Evolutionary conservation across 2,113 vertebrate species (phyloP).

Genomic region (Sebastes schlegelii): DNA sequence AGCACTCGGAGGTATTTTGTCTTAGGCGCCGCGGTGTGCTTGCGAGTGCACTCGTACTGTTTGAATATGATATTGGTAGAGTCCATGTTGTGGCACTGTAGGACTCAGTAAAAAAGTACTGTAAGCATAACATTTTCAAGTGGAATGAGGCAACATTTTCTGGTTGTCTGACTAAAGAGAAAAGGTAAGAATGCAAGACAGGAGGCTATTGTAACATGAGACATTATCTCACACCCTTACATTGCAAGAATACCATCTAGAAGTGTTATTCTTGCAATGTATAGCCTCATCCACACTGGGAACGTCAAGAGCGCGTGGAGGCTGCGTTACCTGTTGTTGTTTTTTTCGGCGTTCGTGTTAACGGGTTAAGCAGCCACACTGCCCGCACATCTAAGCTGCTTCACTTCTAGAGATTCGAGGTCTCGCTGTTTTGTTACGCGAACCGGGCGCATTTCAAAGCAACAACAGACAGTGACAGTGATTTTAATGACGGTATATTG

Average conservation of each 20-base stretch:
- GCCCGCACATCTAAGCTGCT: no score
- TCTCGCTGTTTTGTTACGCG: no score
- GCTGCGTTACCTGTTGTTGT: no score
- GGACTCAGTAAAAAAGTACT: conserved; percentile 27
- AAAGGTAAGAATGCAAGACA: conserved; percentile 18
- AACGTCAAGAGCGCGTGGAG: no score
- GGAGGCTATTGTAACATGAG: background rate
- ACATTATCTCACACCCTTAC: background rate
- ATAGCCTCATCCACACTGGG: no score
- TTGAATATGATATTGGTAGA: conserved; percentile 48
- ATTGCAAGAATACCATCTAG: background rate
- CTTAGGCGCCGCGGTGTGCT: conserved; percentile 39
- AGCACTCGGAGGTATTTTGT: conserved; percentile 60
- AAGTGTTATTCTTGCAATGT: no score
- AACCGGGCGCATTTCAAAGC: no score
- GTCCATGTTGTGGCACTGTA: conserved; percentile 21
- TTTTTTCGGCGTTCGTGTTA: no score
- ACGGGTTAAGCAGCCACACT: no score
- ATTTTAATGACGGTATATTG: no score
- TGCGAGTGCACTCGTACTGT: conserved; percentile 31
- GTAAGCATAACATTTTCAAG: conserved; percentile 18
- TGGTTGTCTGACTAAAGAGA: conserved; percentile 15
- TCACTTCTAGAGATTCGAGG: no score
- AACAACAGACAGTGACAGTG: no score
- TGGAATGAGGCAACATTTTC: conserved; percentile 15